Percentiles rank a stretch among this genome's conserved stretches.
Evolutionary conservation across 2,797 vertebrate species (phyloP).

Genomic region (Sebastes minor): DNA sequence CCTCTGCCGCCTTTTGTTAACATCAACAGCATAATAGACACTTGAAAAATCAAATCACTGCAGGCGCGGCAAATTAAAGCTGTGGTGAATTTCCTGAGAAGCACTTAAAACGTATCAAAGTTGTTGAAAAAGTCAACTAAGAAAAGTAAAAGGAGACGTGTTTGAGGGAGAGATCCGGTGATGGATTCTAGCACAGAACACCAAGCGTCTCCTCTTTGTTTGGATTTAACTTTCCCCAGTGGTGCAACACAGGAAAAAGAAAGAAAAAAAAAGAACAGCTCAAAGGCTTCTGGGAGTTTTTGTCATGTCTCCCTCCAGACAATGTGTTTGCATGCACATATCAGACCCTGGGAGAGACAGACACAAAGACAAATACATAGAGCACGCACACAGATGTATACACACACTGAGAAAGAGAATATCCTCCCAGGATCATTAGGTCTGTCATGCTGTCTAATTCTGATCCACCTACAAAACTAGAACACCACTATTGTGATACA

Average conservation of each 20-base stretch:
- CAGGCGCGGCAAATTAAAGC: conserved; percentile 63
- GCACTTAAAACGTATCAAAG: conserved; percentile 68
- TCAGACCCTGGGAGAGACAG: conserved; percentile 81
- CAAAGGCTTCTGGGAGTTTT: conserved; percentile 86
- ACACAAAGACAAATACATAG: conserved; percentile 80
- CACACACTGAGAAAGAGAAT: conserved; percentile 58
- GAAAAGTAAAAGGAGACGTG: conserved; percentile 71
- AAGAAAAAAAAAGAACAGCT: conserved; percentile 66
- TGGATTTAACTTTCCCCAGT: conserved; percentile 83
- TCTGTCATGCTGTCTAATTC: conserved; percentile 81
- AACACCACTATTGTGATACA: conserved; percentile 72
- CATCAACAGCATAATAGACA: conserved; percentile 51
- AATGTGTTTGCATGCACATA: conserved; percentile 84
- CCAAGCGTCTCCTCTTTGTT: conserved; percentile 80
- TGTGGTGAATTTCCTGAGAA: conserved; percentile 56
- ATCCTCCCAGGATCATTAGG: conserved; percentile 80
- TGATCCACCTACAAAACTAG: conserved; percentile 81
- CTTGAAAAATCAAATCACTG: conserved; percentile 60
- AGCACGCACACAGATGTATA: conserved; percentile 65
- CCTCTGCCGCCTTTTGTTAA: conserved; percentile 58
- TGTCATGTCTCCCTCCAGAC: conserved; percentile 86
- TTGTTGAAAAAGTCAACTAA: conserved; percentile 73
- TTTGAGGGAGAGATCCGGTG: conserved; percentile 75
- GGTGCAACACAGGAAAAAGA: conserved; percentile 77
- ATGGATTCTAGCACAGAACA: conserved; percentile 72